Conservation (phyloP, 1,140 invertebrate genomes). For the Drosophila seguyi region DNA sequence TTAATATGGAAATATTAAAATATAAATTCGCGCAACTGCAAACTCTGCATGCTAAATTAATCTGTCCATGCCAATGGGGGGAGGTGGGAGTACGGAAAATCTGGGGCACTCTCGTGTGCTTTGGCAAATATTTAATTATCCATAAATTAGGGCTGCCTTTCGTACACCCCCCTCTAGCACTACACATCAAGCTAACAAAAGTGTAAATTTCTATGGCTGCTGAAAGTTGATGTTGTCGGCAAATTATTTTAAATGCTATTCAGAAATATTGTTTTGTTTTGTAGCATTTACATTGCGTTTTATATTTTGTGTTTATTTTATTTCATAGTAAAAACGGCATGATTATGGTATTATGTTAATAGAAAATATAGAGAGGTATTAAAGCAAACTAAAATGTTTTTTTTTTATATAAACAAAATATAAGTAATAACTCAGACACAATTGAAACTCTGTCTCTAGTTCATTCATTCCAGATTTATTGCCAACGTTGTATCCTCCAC, state of each 20-base stretch:
- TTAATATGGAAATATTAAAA: constrained; percentile 29
- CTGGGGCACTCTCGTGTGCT: constrained; percentile 10
- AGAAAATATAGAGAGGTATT: too few relatives aligned
- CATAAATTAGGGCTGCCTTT: constrained; percentile 52
- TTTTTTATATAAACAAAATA: not conserved
- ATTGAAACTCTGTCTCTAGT: not conserved
- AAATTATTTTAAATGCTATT: not conserved
- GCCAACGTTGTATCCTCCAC: not conserved
- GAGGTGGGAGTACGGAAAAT: not conserved
- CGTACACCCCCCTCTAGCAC: constrained; percentile 3
- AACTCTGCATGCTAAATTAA: constrained; percentile 35
- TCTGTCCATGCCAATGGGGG: not conserved
- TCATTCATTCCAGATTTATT: constrained; percentile 1
- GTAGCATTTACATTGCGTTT: not conserved
- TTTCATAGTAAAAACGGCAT: not conserved
- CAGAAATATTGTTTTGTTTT: not conserved
- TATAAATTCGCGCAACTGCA: not conserved
- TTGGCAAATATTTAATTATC: constrained; percentile 70
- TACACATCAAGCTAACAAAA: not conserved
- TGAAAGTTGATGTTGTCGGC: not conserved
- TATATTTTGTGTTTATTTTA: not conserved
- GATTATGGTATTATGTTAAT: not conserved
- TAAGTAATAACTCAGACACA: not conserved
- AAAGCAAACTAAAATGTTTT: too few relatives aligned
- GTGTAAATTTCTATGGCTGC: not conserved